Evolutionary conservation across 2,888 invertebrate genomes (phyloP).

Genomic region (Apodemia duryi): DNA sequence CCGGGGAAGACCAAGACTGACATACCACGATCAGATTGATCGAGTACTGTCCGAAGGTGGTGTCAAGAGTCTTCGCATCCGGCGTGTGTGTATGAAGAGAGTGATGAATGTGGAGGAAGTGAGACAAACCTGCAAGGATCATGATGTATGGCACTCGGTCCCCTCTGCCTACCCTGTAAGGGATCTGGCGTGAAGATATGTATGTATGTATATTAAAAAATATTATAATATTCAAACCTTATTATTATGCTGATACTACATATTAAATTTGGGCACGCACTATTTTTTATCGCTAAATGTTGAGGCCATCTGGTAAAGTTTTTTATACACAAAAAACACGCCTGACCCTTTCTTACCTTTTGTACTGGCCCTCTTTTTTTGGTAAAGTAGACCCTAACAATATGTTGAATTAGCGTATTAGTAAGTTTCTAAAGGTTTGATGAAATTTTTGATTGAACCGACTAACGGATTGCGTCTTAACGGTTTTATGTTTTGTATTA

Average conservation of each 20-base stretch:
- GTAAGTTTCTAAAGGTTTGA: slow-evolving; percentile 70
- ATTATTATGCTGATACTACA: slow-evolving; percentile 48
- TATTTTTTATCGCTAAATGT: slow-evolving; percentile 74
- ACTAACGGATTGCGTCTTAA: slow-evolving; percentile 71
- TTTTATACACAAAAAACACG: slow-evolving; percentile 68
- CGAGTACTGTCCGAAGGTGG: no score
- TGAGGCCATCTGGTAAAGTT: slow-evolving; percentile 73
- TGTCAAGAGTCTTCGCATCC: no score
- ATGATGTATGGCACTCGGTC: no score
- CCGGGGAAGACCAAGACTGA: no score
- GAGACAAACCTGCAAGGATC: no score
- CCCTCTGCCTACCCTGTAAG: no score
- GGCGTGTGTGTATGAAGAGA: no score
- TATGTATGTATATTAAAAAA: no score
- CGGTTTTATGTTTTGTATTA: slow-evolving; percentile 48
- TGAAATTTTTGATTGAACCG: slow-evolving; percentile 75
- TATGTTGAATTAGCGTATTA: slow-evolving; percentile 78
- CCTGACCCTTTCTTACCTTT: slow-evolving; percentile 78
- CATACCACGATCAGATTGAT: no score
- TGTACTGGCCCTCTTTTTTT: slow-evolving; percentile 68
- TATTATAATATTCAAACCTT: no score
- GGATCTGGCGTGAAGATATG: no score
- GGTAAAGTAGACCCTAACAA: slow-evolving; percentile 61
- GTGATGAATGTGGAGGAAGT: no score
- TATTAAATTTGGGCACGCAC: slow-evolving; percentile 67